Evolutionary conservation across 1,140 invertebrate species (phyloP).

Genomic region (Drosophila busckii): DNA sequence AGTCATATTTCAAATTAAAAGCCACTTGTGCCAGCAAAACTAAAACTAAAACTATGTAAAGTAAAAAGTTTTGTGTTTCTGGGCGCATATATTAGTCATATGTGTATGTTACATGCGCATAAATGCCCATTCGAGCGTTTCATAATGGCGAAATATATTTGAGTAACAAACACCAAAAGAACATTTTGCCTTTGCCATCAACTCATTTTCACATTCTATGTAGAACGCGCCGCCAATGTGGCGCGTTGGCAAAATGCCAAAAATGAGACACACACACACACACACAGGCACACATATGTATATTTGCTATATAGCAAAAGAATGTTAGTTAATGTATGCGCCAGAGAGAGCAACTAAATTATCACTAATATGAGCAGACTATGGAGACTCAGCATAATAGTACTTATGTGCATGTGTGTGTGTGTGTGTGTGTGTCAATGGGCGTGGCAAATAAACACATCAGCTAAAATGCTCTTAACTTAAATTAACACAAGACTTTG

Average conservation of each 20-base stretch:
- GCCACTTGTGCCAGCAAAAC: slow-evolving; percentile 15
- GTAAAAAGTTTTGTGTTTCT: too few species aligned
- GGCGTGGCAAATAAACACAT: slow-evolving; percentile 76
- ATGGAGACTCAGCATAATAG: slow-evolving; percentile 33
- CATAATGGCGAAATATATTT: slow-evolving; percentile 51
- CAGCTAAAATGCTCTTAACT: slow-evolving; percentile 74
- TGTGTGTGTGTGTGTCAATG: slow-evolving; percentile 8
- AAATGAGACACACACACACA: slow-evolving; percentile 38
- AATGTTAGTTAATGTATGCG: slow-evolving; percentile 62
- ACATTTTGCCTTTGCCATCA: slow-evolving; percentile 58
- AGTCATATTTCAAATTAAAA: slow-evolving; percentile 9
- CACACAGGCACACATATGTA: slow-evolving; percentile 13
- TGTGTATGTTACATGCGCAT: slow-evolving; percentile 26
- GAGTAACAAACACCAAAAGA: slow-evolving; percentile 38
- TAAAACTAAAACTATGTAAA: too few species aligned
- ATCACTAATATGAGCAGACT: slow-evolving; percentile 59
- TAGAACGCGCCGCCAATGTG: slow-evolving; percentile 73
- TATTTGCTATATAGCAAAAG: slow-evolving; percentile 52
- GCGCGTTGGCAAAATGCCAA: slow-evolving; percentile 71
- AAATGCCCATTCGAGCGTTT: slow-evolving; percentile 68
- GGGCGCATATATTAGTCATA: slow-evolving; percentile 36
- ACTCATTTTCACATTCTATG: slow-evolving; percentile 74
- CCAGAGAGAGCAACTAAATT: slow-evolving; percentile 74
- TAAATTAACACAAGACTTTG: slow-evolving; percentile 62
- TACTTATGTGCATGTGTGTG: not conserved